Base-by-base conservation (phyloP, 2,797 vertebrate species). In the Crenichthys baileyi region DNA sequence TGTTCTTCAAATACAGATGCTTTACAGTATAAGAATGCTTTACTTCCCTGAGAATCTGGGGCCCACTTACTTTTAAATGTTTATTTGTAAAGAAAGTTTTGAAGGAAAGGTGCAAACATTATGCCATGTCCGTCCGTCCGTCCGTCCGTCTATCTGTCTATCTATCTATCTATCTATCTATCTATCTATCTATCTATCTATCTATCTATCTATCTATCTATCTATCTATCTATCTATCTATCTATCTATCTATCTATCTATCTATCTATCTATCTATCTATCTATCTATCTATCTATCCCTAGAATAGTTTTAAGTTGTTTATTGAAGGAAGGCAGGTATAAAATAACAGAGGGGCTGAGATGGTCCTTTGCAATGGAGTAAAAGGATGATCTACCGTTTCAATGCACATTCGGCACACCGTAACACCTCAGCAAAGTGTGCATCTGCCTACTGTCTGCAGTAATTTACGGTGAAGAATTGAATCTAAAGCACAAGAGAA, bases 291-390 rank as follows among this genome's bases (percentile, higher is more conserved):
- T n/a, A n/a, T n/a, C n/a, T n/a, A n/a, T n/a, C n/a, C 80, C 76
- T 48, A 12, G 80, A 92, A 94, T 87, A 60, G 78, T n/a, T 92
- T 93, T 93, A 93, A 94, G 90, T 93, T 94, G 93, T 91, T 91
- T 76, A 50, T 29, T 29, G 61, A 73, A 70, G 58, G 56, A 6
- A n/a, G 26, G 6, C 58, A 61, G 79, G 72, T 55, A 29, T 41
- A 68, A 73, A 75, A 76, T 65, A 48, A 75, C 68, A 77, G 76
- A 88, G 89, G 80, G 85, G 86, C 85, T 88, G 86, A 48, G 82
- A 83, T 26, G 75, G 79, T 26, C 76, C 76, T 83, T 84, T 89
- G 76, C 87, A 84, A 82, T 83, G 72, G 36, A 16, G 4, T 7
- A 39, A 36, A 80, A 75, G 39, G 12, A 13, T 87, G 89, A 93